Percentiles rank a stretch among this genome's conserved stretches.
Evolutionary conservation across 2,797 vertebrate genomes (phyloP).

Genomic region (Cichlasoma orientale): DNA sequence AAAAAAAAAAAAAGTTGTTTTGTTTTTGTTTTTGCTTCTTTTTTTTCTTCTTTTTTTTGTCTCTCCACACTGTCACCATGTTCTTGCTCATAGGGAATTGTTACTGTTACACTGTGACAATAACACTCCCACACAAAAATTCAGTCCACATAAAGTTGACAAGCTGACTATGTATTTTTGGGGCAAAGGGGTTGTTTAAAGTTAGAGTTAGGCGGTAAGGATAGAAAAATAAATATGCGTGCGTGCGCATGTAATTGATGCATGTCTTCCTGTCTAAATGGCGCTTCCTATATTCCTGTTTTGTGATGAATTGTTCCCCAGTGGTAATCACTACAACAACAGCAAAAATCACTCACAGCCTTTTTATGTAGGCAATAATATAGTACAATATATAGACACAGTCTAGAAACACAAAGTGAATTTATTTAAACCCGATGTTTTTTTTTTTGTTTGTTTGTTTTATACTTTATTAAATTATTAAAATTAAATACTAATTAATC

Average conservation of each 20-base stretch:
- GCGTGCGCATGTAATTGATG: not conserved
- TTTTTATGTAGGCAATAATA: not conserved
- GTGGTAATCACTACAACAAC: not conserved
- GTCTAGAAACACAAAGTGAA: not conserved
- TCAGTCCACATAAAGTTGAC: not conserved
- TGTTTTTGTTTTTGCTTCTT: too few species aligned
- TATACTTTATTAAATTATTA: not conserved
- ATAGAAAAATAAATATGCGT: not conserved
- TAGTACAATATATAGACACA: not conserved
- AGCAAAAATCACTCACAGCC: not conserved
- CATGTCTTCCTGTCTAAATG: not conserved
- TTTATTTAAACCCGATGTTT: not conserved
- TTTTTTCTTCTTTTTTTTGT: too few species aligned
- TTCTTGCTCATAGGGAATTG: too few species aligned
- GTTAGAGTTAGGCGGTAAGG: accelerated
- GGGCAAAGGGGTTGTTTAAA: not conserved
- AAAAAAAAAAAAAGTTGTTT: not conserved
- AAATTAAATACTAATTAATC: too few species aligned
- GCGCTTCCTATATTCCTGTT: not conserved
- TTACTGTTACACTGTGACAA: too few species aligned
- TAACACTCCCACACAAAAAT: not conserved
- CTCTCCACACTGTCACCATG: not conserved
- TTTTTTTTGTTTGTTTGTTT: not conserved
- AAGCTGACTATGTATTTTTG: not conserved
- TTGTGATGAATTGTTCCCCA: not conserved